Percentiles rank a stretch among this genome's conserved stretches.
Evolutionary conservation across 2,797 vertebrate species (phyloP).

Genomic region (Alcedo quadribrachys): DNA sequence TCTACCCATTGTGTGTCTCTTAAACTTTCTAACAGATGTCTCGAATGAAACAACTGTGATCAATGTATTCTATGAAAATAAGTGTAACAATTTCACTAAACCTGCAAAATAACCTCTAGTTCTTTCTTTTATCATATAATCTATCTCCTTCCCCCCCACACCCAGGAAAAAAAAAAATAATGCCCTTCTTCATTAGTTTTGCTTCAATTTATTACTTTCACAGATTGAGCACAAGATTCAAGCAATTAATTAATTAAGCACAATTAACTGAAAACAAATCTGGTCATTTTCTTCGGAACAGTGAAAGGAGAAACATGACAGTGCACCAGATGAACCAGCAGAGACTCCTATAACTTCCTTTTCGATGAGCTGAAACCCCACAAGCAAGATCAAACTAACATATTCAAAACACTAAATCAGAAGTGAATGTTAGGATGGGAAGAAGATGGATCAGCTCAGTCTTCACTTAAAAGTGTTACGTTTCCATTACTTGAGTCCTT

Average conservation of each 20-base stretch:
- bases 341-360: background rate
- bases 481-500: background rate
- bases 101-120: background rate
- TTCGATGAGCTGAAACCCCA: background rate
- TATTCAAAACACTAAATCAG: background rate
- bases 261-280: background rate
- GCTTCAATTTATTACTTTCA: background rate
- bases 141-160: background rate
- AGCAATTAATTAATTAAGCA: background rate
- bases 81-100: background rate
- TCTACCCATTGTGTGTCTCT: background rate
- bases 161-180: background rate
- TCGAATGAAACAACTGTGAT: background rate
- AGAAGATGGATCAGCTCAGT: background rate
- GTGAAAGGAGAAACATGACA: background rate
- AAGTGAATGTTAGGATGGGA: background rate
- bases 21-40: background rate
- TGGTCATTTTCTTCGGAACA: background rate
- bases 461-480: background rate
- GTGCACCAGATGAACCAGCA: background rate
- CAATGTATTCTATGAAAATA: background rate
- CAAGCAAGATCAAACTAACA: background rate
- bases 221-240: background rate
- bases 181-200: background rate
- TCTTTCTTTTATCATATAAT: background rate